A percentile compares a stretch with the other conserved stretches of the same genome.
Evolutionary conservation across 1,140 invertebrate species (phyloP).

Genomic region (Bombus sylvicola): DNA sequence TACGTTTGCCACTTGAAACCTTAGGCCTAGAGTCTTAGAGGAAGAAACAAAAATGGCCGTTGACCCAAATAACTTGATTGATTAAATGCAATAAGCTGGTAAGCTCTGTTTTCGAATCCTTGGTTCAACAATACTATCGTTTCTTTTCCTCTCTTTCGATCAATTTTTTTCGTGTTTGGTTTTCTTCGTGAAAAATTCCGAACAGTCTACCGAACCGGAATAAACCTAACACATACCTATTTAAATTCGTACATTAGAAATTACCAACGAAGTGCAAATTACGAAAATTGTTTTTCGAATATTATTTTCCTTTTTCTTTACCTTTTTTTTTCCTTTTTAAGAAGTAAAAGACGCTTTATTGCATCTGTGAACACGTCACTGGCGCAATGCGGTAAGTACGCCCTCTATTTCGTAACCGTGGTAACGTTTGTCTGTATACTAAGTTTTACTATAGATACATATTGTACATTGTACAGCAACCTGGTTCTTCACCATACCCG

Average conservation of each 20-base stretch:
- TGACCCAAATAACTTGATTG: not conserved
- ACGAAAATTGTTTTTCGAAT: not conserved
- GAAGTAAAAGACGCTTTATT: conserved; percentile 14
- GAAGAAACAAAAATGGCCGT: not conserved
- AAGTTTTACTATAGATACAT: conserved; percentile 4
- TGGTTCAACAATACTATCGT: not conserved
- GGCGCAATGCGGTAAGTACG: conserved; percentile 74
- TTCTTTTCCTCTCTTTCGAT: not conserved
- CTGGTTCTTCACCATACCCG: not conserved
- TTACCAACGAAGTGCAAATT: not conserved
- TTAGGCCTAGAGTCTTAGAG: not conserved
- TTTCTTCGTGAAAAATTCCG: not conserved
- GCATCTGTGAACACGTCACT: conserved; percentile 59
- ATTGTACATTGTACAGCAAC: not conserved
- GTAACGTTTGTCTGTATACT: conserved; percentile 40
- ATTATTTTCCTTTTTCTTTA: not conserved
- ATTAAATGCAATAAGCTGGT: not conserved
- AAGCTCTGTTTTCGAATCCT: not conserved
- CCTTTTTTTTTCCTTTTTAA: not conserved
- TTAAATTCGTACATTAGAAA: not conserved
- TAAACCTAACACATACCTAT: not conserved
- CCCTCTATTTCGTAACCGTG: conserved; percentile 66
- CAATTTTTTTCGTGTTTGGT: not conserved
- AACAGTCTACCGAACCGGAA: not conserved
- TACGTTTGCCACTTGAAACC: no score